Evolutionary conservation across 2,113 vertebrate species (phyloP), one percentile per base, ranked within the genome.

Genomic region (Pyrgilauda ruficollis): DNA sequence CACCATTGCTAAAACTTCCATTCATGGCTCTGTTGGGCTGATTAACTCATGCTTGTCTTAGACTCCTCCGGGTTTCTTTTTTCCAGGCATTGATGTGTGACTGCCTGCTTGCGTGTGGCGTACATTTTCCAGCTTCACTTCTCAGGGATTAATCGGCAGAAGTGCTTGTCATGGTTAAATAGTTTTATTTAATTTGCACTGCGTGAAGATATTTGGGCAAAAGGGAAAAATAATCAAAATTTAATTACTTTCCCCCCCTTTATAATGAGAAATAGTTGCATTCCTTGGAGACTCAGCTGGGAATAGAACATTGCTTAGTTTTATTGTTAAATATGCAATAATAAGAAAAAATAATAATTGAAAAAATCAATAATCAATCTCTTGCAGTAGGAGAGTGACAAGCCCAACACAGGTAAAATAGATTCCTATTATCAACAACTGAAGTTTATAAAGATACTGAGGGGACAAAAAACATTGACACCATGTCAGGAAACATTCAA

Each of bases 151-250:
- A 91, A 93, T 75, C 86, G 69, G 61, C 88, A 96, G 92, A 96
- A 94, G 79, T 81, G 92, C 64, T 87, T 96, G 70, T 63, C 90
- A 84, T 46, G 74, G 53, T 96, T 97, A 97, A 80, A 92, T 94
- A 97, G 96, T 89, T 87, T 90, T 93, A 91, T 68, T 90, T 93
- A 96, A 94, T 75, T 95, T 96, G 59, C 63, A 93, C 77, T 20
- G 35, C 87, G 86, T 91, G 93, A 97, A 95, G 67, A 77, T 93
- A 95, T 94, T 97, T 96, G 86, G 53, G 76, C 41, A 94, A 95
- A 97, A 93, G 79, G 85, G n/a, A 95, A 97, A 95, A 97, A 96
- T 94, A 97, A 97, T 96, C 95, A 95, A 94, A 91, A 94, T 92
- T 96, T 96, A 97, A 97, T 96, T 95, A 94, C 35, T 75, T 81